A percentile compares a stretch with the other conserved stretches of the same genome.
Evolutionary conservation across 2,888 invertebrate species (phyloP).

Genomic region (Pyrochroa serraticornis): DNA sequence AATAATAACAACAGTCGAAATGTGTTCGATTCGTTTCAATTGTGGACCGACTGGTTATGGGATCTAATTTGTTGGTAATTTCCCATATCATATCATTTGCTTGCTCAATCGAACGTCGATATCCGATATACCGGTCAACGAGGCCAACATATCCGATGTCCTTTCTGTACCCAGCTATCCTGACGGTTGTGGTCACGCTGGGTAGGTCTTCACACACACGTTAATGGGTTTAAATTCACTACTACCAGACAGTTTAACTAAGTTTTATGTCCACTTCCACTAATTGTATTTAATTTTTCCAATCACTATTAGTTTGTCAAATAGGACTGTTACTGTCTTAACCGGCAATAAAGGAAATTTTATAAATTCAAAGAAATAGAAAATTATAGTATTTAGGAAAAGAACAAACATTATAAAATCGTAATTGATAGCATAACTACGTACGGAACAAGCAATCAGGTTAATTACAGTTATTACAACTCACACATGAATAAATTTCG

Average conservation of each 20-base stretch:
- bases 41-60: conserved; percentile 45
- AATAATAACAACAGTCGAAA: too few relatives aligned
- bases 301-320: too few relatives aligned
- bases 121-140: conserved; percentile 38
- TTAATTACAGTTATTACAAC: too few relatives aligned
- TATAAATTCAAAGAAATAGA: too few relatives aligned
- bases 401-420: too few relatives aligned
- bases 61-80: conserved; percentile 57
- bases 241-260: conserved; percentile 22
- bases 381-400: too few relatives aligned
- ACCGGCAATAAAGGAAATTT: too few relatives aligned
- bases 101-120: conserved; percentile 48
- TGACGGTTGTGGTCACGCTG: conserved; percentile 36
- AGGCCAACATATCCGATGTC: conserved; percentile 28
- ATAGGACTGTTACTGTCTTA: too few relatives aligned
- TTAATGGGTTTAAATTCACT: conserved; percentile 33
- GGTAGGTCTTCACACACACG: conserved; percentile 34
- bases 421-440: too few relatives aligned
- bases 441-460: too few relatives aligned
- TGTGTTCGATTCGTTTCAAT: neutral
- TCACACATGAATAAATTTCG: too few relatives aligned
- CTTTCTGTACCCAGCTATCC: conserved; percentile 21
- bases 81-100: conserved; percentile 57
- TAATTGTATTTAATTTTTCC: too few relatives aligned
- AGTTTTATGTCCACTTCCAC: conserved; percentile 15